A percentile compares a stretch with the other conserved stretches of the same genome.
These are phyloP conservation scores for Chaetodon auriga DNA, from an alignment of 2,113 vertebrate species.

Conservation along the genomic window DNA sequence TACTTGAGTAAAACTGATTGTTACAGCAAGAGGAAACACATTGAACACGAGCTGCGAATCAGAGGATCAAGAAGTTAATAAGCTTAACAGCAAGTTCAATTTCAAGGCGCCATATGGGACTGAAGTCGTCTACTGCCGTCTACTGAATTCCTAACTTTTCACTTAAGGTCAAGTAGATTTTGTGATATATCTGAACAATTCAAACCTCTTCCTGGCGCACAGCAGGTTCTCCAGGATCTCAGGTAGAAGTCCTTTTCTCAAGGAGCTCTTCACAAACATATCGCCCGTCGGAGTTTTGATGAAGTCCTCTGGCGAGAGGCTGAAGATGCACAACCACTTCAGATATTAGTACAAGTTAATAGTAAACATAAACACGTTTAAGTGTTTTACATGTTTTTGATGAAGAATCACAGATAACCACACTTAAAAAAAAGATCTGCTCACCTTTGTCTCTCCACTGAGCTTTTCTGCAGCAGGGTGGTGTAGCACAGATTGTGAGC, in stretches of 20 bases:
- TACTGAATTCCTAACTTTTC: no score
- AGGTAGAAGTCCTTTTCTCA: constrained; percentile 92
- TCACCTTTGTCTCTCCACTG: constrained; percentile 84
- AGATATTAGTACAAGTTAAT: not conserved
- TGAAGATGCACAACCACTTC: constrained; percentile 56
- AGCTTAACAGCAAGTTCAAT: not conserved
- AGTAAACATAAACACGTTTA: not conserved
- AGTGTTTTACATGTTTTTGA: no score
- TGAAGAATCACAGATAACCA: no score
- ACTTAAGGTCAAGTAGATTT: not conserved
- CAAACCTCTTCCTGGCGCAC: constrained; percentile 90
- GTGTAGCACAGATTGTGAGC: constrained; percentile 96
- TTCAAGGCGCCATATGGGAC: not conserved
- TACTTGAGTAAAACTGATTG: no score
- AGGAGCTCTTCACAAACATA: constrained; percentile 89
- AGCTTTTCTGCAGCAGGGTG: constrained; percentile 88
- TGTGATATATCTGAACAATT: constrained; percentile 1
- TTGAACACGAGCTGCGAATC: not conserved
- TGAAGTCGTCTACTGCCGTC: no score
- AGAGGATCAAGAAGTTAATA: not conserved
- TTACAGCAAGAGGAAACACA: not conserved
- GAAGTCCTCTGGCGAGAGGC: constrained; percentile 89
- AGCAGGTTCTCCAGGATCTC: constrained; percentile 94
- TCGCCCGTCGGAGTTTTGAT: constrained; percentile 93
- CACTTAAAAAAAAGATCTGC: constrained; percentile 7